phyloP scores from a whole-genome alignment of 2,888 invertebrate genomes.

The Carcina quercana region DNA sequence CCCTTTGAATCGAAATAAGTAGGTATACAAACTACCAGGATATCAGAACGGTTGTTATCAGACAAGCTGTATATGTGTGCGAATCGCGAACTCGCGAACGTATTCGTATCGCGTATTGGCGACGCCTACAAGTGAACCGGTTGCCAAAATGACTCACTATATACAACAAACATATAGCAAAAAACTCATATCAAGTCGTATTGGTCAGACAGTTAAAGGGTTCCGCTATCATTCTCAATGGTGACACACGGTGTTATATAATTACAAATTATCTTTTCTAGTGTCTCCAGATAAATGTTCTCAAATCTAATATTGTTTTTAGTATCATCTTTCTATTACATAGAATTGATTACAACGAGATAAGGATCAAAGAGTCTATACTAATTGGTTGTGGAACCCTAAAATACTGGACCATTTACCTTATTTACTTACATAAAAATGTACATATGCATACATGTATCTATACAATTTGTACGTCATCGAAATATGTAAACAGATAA shows the following conservation, averaged over 20 bases:
- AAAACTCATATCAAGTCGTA: background rate
- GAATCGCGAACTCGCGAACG: slow-evolving; percentile 26
- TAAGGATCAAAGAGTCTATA: no score
- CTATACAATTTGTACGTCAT: background rate
- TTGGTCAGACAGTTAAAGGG: background rate
- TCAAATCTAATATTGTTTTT: no score
- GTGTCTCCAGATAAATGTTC: no score
- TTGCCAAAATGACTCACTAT: slow-evolving; percentile 61
- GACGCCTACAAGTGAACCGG: slow-evolving; percentile 55
- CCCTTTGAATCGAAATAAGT: slow-evolving; percentile 12
- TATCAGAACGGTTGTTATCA: slow-evolving; percentile 28
- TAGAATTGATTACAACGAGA: no score
- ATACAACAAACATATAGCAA: slow-evolving; percentile 7
- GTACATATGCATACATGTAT: background rate
- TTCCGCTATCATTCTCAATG: no score
- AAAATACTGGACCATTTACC: background rate
- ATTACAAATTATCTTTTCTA: no score
- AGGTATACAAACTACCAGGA: slow-evolving; percentile 43
- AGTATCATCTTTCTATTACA: no score
- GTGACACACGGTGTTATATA: no score
- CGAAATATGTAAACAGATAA: background rate
- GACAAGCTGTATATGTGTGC: slow-evolving; percentile 29
- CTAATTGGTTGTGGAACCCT: background rate
- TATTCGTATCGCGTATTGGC: slow-evolving; percentile 42
- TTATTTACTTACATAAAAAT: background rate